Base-by-base conservation (phyloP, 2,797 vertebrate genomes). In the Varecia variegata region DNA sequence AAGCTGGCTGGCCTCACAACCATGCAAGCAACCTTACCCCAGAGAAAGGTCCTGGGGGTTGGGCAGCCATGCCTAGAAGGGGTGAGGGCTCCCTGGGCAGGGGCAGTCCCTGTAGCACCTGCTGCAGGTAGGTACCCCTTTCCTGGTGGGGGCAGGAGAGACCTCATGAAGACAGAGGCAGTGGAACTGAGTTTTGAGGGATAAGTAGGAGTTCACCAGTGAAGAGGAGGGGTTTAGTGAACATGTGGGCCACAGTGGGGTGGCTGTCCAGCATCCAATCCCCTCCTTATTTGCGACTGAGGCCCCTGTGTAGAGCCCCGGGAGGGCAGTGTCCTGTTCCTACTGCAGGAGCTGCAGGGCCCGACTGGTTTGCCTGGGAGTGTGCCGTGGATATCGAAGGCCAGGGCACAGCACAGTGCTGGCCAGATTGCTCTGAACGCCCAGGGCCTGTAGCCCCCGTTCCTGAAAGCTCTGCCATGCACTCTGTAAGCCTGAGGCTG, bases 21-120 rank as follows among this genome's bases (percentile, higher is more conserved):
- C 58, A 40, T 1, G 0, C 35, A 54, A 17, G 13, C n/a, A 47
- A 45, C 20, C 0, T 2, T 15, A 7, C 30, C 40, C 20, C 32
- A 30, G 27, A 70, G 45, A 47, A 40, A 76, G 56, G 20, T 32
- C 17, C 8, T 12, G 1, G 12, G 4, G 3, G 38, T 8, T 1
- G 5, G 38, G 54, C 23, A 40, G n/a, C 30, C 81, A 47, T 5
- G 9, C 25, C 47, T 30, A n/a, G 25, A 67, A 47, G 68, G 25
- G 25, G 35, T 20, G 7, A 70, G 14, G 52, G 32, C 8, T 38
- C 10, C n/a, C 40, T 4, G 8, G 47, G 23, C 10, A 25, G 47
- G 21, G n/a, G 20, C 38, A 50, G 54, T 56, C 10, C 10, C 23
- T 9, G 7, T 8, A n/a, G 67, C 30, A 58, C 54, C 73, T 35